Conservation (phyloP, 2,888 invertebrate species). For the Nomada fucata region DNA sequence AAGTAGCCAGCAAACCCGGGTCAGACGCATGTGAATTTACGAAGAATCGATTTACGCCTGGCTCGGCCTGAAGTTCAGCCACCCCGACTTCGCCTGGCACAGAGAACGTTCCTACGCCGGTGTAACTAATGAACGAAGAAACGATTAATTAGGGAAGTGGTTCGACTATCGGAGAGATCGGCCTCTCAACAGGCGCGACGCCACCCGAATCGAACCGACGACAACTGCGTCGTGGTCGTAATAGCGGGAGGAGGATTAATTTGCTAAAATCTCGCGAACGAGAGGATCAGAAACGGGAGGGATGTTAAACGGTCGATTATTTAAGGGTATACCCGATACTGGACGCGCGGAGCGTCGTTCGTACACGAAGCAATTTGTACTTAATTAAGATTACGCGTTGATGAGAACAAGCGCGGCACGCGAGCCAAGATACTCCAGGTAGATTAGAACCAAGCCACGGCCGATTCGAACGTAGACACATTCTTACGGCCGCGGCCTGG, state of each 20-base stretch:
- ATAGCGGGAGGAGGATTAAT: constrained; percentile 19
- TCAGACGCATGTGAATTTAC: neutral
- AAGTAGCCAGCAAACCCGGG: neutral
- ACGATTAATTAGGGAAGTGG: neutral
- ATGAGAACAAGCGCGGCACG: constrained; percentile 70
- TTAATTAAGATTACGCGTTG: constrained; percentile 76
- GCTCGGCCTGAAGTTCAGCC: neutral
- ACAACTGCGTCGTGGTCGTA: neutral
- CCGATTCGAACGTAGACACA: constrained; percentile 37
- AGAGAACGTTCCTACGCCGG: constrained; percentile 1
- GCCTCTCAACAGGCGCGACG: too few relatives aligned
- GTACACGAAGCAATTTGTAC: constrained; percentile 63
- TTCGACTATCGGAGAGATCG: too few relatives aligned
- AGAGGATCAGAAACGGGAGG: constrained; percentile 11
- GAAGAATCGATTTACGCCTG: constrained; percentile 21
- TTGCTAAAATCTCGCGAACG: neutral
- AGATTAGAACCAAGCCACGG: constrained; percentile 53
- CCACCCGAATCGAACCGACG: too few relatives aligned
- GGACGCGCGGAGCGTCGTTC: constrained; percentile 51
- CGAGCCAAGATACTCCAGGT: constrained; percentile 60
- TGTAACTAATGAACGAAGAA: neutral
- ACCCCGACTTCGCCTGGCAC: neutral
- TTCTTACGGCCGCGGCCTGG: constrained; percentile 28
- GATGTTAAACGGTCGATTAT: constrained; percentile 47
- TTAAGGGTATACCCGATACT: constrained; percentile 21